Evolutionary conservation across 2,797 vertebrate genomes (phyloP).

Genomic region (Zalophus californianus): DNA sequence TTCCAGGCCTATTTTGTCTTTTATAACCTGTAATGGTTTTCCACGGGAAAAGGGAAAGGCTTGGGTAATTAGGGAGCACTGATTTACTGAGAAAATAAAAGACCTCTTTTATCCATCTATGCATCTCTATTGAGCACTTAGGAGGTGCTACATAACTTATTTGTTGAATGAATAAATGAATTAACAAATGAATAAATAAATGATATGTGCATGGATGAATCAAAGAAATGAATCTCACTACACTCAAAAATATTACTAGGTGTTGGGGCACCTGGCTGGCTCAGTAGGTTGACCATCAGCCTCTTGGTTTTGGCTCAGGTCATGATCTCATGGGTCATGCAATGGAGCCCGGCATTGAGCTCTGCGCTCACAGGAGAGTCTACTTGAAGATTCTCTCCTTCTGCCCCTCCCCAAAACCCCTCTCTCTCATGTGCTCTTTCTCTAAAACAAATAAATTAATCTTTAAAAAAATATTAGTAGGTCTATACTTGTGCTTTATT

Average conservation of each 20-base stretch:
- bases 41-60: not conserved
- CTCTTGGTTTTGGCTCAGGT: not conserved
- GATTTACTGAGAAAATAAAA: not conserved
- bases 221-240: not conserved
- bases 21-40: not conserved
- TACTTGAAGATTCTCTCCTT: not conserved
- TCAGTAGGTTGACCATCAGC: not conserved
- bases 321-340: not conserved
- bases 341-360: not conserved
- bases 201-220: not conserved
- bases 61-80: not conserved
- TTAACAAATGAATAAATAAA: not conserved
- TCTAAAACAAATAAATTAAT: not conserved
- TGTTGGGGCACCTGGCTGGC: not conserved
- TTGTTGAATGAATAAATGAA: not conserved
- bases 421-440: fast-evolving
- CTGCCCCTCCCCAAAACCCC: not conserved
- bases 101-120: not conserved
- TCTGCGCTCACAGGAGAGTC: not conserved
- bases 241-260: not conserved
- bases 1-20: not conserved
- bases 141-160: not conserved
- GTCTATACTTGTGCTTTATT: not conserved
- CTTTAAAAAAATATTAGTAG: not conserved
- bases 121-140: not conserved